These are phyloP conservation scores for Latrodectus elegans DNA, from an alignment of 2,888 invertebrate genomes.

Conservation along the genomic window DNA sequence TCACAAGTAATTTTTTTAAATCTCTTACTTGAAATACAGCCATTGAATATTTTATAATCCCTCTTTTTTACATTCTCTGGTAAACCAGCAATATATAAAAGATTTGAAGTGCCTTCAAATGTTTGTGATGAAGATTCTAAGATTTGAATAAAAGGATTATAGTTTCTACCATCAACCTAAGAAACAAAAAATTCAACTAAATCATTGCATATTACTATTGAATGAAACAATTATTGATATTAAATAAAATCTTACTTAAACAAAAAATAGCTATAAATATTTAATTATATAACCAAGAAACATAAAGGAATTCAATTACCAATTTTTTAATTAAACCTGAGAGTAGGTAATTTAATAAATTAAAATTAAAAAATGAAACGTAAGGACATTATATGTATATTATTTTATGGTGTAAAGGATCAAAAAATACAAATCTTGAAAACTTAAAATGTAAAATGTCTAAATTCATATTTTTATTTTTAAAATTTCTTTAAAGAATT, in stretches of 20 bases:
- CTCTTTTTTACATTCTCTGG: constrained; percentile 85
- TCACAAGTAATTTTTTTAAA: no score
- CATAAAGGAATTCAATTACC: background rate
- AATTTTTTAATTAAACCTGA: background rate
- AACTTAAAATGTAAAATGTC: no score
- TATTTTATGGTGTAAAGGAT: no score
- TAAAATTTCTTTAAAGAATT: no score
- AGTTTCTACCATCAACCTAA: constrained; percentile 66
- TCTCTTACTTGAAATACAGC: constrained; percentile 89
- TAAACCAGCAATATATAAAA: constrained; percentile 85
- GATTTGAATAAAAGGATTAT: constrained; percentile 59
- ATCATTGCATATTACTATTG: background rate
- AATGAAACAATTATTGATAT: background rate
- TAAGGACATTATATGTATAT: no score
- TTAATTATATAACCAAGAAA: no score
- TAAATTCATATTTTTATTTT: no score
- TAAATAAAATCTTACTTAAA: no score
- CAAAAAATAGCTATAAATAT: no score
- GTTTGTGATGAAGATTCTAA: constrained; percentile 15
- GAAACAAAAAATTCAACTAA: background rate
- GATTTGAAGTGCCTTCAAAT: constrained; percentile 61
- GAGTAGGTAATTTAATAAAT: background rate
- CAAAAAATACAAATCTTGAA: no score
- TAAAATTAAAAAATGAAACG: no score
- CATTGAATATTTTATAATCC: constrained; percentile 89